These are phyloP conservation scores for Xestoiulus laeticollis DNA, from an alignment of 2,888 invertebrate species.

Conservation along the genomic window DNA sequence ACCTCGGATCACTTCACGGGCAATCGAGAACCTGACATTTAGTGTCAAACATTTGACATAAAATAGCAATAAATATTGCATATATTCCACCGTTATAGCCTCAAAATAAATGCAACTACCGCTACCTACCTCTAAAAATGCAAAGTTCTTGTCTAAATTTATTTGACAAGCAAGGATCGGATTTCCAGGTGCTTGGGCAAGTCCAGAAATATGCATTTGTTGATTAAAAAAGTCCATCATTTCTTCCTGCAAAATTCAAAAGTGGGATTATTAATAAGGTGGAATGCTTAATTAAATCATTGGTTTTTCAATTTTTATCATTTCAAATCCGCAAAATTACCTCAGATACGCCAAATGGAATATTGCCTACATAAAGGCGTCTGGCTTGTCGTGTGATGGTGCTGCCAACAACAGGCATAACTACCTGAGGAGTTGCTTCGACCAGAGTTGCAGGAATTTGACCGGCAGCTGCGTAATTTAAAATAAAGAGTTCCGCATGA, in stretches of 20 bases:
- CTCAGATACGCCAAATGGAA: conserved; percentile 98
- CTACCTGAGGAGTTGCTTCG: conserved; percentile 91
- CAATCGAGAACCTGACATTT: too few relatives aligned
- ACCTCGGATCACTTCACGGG: too few relatives aligned
- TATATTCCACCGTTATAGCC: too few relatives aligned
- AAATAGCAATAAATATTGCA: too few relatives aligned
- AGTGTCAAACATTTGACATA: too few relatives aligned
- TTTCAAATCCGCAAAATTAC: too few relatives aligned
- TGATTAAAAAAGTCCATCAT: conserved; percentile 99
- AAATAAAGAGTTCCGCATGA: too few relatives aligned
- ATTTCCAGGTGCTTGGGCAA: conserved; percentile 97
- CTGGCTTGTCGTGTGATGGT: conserved; percentile 95
- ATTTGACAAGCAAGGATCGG: conserved; percentile 99
- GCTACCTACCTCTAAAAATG: conserved; percentile 98
- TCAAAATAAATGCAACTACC: too few relatives aligned
- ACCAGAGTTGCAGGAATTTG: conserved; percentile 95
- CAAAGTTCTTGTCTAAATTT: conserved; percentile 99
- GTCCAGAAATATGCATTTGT: conserved; percentile 96
- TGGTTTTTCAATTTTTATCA: conserved; percentile 54
- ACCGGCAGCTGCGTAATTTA: conserved; percentile 91
- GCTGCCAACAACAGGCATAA: conserved; percentile 95
- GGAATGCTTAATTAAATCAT: too few relatives aligned
- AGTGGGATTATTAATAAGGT: too few relatives aligned
- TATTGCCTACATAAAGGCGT: conserved; percentile 95
- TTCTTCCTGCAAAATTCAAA: conserved; percentile 72